Base-by-base conservation (phyloP, 2,888 invertebrate genomes). In the Cataglyphis albicans region DNA sequence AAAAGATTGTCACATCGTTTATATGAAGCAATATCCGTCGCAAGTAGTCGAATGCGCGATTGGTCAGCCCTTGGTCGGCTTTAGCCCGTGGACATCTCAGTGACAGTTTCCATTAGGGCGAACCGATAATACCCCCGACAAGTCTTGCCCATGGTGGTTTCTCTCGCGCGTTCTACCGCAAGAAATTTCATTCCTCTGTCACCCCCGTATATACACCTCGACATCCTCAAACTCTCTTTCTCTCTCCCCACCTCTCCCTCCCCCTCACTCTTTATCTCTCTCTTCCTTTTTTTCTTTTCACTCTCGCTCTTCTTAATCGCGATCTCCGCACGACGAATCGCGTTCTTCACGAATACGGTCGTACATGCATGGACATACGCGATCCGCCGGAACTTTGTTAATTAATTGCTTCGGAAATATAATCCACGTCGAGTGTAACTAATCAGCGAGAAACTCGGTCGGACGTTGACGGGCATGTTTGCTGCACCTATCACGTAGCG, bases 401-500 rank as follows among this genome's bases (percentile, higher is more conserved):
- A 92, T 92, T 91, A 92, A 92, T 92, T 91, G 88, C 88, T 87
- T 87, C 81, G 87, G 86, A 89, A 90, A 90, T 90, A 91, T 91
- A 91, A 91, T 91, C 87, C 89, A 82, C 87, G 87, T 87, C 84
- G 86, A 88, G 87, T 87, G 87, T 91, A 89, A 90, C 91, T 91
- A 91, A 91, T 91, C 90, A 91, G 88, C 87, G 84, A 85, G 90
- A 90, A 91, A 91, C 88, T 91, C 88, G 88, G 90, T 91, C 86
- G 90, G 91, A 91, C 91, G 89, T 91, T 91, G 91, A 91, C 91
- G 91, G 89, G 90, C 90, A 88, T 91, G 91, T 90, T 91, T 91
- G 91, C 90, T 89, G 90, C 91, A 90, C 89, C 91, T 91, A 91
- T 92, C 91, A 89, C 87, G 90, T 89, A 90, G 89, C 82, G 87